A percentile compares a stretch with the other conserved stretches of the same genome.
Evolutionary conservation across 2,797 vertebrate species (phyloP).

Genomic region (Leptoclinus maculatus): DNA sequence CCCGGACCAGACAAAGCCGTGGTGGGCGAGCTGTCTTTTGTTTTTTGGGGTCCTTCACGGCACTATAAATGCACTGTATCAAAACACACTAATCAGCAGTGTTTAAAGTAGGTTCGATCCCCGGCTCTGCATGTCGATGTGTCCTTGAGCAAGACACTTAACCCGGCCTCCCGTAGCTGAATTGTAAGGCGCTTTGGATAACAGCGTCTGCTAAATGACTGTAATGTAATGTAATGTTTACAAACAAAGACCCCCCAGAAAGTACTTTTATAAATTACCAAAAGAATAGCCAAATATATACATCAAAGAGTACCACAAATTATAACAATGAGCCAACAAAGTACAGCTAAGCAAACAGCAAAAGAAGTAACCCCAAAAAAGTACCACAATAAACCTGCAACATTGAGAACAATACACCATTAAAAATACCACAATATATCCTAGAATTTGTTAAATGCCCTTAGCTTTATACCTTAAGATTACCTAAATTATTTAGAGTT

Average conservation of each 20-base stretch:
- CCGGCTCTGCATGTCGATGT: no score
- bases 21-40: no score
- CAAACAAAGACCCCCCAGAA: neutral
- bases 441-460: neutral
- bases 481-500: neutral
- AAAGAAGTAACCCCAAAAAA: neutral
- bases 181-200: no score
- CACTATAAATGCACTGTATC: neutral
- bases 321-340: no score
- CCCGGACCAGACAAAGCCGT: no score
- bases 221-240: neutral
- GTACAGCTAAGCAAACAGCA: neutral
- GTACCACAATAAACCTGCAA: neutral
- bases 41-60: neutral
- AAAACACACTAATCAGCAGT: neutral
- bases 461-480: neutral
- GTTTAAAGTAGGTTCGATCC: neutral
- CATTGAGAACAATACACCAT: neutral
- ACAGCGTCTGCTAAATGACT: no score
- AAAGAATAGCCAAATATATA: neutral
- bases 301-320: neutral
- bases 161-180: no score
- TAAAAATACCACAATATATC: neutral
- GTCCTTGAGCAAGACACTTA: no score
- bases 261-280: neutral